Base-by-base conservation (phyloP, 2,888 invertebrate species). In the Heterodera filipjevi region DNA sequence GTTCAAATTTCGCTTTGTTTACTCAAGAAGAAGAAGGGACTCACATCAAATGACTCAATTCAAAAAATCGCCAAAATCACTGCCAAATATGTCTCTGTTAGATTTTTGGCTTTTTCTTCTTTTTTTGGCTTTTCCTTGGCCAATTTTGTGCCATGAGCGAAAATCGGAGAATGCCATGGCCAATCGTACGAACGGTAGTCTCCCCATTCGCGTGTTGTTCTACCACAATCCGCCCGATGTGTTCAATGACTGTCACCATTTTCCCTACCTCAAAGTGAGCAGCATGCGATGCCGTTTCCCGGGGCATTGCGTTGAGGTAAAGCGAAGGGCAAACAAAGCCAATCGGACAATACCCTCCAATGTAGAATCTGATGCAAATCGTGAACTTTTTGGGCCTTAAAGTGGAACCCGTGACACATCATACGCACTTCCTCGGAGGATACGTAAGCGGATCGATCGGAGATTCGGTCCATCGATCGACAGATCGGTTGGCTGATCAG, bases 161-260 rank as follows among this genome's bases (percentile, higher is more conserved):
- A 59, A 22, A 27, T 8, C 27, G 59, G n/a, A 10, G 22, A 59
- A 59, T 5, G 59, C n/a, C n/a, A 10, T 5, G n/a, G 59, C 1
- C 27, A 59, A 59, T 27, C 19, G 59, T 27, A 59, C 59, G 59
- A 12, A 59, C 59, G 6, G 8, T 27, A 1, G 22, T 27, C 19
- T n/a, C 16, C 0, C 19, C 59, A 68, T 68, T 33, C 68, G 68
- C 35, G 68, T 68, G 8, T 22, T 68, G 19, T 68, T 68, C 68
- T 68, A 68, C 33, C 68, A 68, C 22, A 68, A 68, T 22, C 68
- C 68, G 33, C 68, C 68, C 33, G 68, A 68, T 16, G 68, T 22
- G 14, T 68, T 68, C 35, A 32, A 16, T 32, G 30, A 68, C 22
- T 68, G 68, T 22, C 33, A 35, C 68, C 33, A 19, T 22, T 68